phyloP scores from a whole-genome alignment of 92 coral and sea anemone species.

The Paragorgia papillata region DNA sequence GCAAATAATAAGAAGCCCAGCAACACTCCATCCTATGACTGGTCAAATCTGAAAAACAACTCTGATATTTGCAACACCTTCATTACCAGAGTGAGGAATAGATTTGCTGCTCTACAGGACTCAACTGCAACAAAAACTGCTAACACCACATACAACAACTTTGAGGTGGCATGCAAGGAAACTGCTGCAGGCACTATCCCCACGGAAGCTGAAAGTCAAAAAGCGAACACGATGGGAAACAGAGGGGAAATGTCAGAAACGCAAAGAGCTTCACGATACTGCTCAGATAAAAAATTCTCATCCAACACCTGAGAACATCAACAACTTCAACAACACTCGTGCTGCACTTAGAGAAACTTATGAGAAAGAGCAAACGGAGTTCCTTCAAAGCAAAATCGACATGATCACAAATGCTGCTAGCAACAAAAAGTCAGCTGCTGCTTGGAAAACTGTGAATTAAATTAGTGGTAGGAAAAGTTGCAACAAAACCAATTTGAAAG shows the following conservation, averaged over 20 bases:
- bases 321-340: background rate
- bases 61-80: constrained; percentile 5
- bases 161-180: constrained; percentile 25
- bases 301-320: background rate
- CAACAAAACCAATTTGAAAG: constrained; percentile 16
- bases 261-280: background rate
- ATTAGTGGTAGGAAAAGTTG: constrained; percentile 52
- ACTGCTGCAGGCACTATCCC: constrained; percentile 47
- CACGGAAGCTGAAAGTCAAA: constrained; percentile 7
- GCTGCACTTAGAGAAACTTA: constrained; percentile 7
- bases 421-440: constrained; percentile 20
- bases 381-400: constrained; percentile 2
- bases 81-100: constrained; percentile 33
- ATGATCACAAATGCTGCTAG: constrained; percentile 15
- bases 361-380: background rate
- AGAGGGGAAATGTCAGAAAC: background rate
- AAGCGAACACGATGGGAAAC: constrained; percentile 33
- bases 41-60: constrained; percentile 33
- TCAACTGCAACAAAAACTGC: constrained; percentile 17
- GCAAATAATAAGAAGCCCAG: constrained; percentile 12
- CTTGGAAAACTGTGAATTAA: constrained; percentile 50
- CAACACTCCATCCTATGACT: constrained; percentile 12
- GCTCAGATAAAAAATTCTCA: background rate
- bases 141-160: constrained; percentile 28
- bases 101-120: constrained; percentile 21